A percentile compares a stretch with the other conserved stretches of the same genome.
Conservation (phyloP, 2,113 vertebrate species). For the Centropus bengalensis region DNA sequence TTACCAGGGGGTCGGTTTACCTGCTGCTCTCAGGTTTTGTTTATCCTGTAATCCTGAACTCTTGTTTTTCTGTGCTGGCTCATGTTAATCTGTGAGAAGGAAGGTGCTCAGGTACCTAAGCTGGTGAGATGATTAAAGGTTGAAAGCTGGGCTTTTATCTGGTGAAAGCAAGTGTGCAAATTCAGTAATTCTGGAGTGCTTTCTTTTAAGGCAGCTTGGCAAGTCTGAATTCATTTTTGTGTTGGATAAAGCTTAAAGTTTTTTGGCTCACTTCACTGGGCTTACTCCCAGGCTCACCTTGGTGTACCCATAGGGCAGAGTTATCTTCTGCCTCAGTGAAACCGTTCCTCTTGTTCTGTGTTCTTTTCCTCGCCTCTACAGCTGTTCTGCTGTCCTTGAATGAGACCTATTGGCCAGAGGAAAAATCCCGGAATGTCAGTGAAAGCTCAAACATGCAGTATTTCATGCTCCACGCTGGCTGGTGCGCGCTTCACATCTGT, state of each 20-base stretch:
- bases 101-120: not conserved
- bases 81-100: accelerated
- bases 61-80: not conserved
- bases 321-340: not conserved
- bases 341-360: not conserved
- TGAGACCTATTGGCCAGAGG: not conserved
- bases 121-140: not conserved
- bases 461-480: slow-evolving; percentile 15
- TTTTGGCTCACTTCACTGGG: not conserved
- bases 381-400: slow-evolving; percentile 44
- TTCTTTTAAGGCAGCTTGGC: not conserved
- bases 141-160: not conserved
- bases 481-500: not conserved
- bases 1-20: not conserved
- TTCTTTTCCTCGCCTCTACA: slow-evolving; percentile 1
- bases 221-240: not conserved
- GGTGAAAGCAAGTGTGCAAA: not conserved
- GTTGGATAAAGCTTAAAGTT: not conserved
- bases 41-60: not conserved
- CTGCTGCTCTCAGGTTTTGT: not conserved
- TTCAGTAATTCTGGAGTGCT: not conserved
- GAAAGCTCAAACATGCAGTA: not conserved
- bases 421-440: not conserved
- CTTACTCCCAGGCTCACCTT: not conserved
- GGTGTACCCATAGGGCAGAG: not conserved